A percentile compares a stretch with the other conserved stretches of the same genome.
phyloP scores from a whole-genome alignment of 64 coral and sea anemone genomes.

The Stichodactyla mertensii region DNA sequence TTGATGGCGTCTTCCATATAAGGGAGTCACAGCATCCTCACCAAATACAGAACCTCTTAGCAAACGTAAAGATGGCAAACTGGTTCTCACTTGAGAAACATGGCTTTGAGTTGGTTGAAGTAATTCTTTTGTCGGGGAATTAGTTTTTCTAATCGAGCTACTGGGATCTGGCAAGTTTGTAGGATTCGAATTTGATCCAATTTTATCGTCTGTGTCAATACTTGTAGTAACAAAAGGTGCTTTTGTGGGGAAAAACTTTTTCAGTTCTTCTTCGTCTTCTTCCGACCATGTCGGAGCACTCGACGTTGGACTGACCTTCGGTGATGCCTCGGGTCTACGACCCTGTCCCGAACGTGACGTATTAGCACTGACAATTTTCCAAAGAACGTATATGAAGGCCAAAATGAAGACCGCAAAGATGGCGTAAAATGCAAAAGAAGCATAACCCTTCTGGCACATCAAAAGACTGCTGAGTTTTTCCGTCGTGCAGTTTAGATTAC shows the following conservation, averaged over 20 bases:
- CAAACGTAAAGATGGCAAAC: not conserved
- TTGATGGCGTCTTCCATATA: not conserved
- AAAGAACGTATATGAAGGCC: slow-evolving; percentile 79
- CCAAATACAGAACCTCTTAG: slow-evolving; percentile 4
- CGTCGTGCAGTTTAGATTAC: slow-evolving; percentile 30
- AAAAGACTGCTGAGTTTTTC: slow-evolving; percentile 65
- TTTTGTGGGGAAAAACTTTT: slow-evolving; percentile 6
- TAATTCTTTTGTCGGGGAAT: not conserved
- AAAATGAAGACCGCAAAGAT: slow-evolving; percentile 69
- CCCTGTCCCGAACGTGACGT: slow-evolving; percentile 51
- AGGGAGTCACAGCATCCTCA: not conserved
- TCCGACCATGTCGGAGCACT: slow-evolving; percentile 40
- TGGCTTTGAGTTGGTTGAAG: not conserved
- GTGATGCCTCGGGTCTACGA: slow-evolving; percentile 58
- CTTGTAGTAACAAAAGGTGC: slow-evolving; percentile 1
- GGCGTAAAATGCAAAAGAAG: slow-evolving; percentile 84
- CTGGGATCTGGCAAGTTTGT: not conserved
- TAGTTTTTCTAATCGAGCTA: not conserved
- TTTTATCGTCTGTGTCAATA: slow-evolving; percentile 10
- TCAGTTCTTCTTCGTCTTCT: slow-evolving; percentile 25
- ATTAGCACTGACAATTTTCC: slow-evolving; percentile 94
- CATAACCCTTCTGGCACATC: slow-evolving; percentile 77
- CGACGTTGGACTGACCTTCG: slow-evolving; percentile 64
- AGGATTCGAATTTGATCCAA: not conserved
- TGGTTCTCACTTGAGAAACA: not conserved